These are phyloP conservation scores for Microchirus variegatus DNA, from an alignment of 2,797 vertebrate genomes.

Conservation along the genomic window DNA sequence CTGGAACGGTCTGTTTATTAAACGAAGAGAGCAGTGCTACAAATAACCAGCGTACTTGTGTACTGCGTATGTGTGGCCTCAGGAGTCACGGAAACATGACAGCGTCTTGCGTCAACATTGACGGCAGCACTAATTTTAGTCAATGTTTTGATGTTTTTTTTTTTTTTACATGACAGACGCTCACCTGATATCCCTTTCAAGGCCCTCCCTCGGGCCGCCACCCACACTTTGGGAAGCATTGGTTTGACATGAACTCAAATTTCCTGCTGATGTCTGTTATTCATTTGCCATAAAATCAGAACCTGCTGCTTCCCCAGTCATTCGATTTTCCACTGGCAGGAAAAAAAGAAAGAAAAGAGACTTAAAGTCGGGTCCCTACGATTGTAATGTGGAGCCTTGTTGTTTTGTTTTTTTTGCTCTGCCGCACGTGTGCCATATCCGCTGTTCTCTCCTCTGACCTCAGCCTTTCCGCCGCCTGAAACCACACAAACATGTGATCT, in stretches of 20 bases:
- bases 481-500: slow-evolving; percentile 14
- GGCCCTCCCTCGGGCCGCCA: neutral
- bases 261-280: neutral
- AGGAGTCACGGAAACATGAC: too few relatives aligned
- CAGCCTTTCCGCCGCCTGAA: slow-evolving; percentile 7
- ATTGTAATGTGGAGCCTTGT: slow-evolving; percentile 7
- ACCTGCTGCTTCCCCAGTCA: neutral
- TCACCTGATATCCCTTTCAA: neutral
- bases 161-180: too few relatives aligned
- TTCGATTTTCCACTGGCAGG: neutral
- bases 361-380: slow-evolving; percentile 12
- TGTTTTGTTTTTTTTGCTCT: slow-evolving; percentile 11
- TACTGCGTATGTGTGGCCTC: too few relatives aligned
- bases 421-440: slow-evolving; percentile 29
- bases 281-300: slow-evolving; percentile 1
- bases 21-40: too few relatives aligned
- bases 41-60: too few relatives aligned
- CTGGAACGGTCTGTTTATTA: too few relatives aligned
- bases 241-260: neutral
- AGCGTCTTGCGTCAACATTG: too few relatives aligned
- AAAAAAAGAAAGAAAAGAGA: neutral
- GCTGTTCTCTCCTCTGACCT: slow-evolving; percentile 42
- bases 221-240: neutral
- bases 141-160: too few relatives aligned
- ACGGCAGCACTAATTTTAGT: too few relatives aligned